Conservation (phyloP, 2,113 vertebrate species). For the Promerops cafer region DNA sequence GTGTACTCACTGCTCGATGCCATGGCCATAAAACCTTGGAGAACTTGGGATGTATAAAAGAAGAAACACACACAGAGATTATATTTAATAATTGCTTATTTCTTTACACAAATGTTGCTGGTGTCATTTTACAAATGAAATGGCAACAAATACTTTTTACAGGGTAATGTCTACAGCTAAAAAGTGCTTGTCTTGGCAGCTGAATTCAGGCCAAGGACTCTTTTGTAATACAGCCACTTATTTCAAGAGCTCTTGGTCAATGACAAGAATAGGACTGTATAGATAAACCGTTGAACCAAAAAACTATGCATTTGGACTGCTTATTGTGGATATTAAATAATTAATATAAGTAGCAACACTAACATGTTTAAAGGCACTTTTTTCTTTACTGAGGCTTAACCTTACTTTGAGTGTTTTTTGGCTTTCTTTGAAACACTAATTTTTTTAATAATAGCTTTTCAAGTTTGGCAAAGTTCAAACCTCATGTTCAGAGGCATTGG, state of each 20-base stretch:
- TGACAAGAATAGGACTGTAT: background rate
- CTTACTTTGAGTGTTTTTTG: background rate
- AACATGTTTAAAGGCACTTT: conserved; percentile 23
- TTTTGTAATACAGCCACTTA: background rate
- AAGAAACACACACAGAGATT: background rate
- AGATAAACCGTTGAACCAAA: background rate
- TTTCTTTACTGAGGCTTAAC: background rate
- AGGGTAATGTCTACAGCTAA: background rate
- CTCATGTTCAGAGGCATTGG: background rate
- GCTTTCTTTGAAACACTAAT: background rate
- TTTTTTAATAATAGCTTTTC: background rate
- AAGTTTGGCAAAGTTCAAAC: background rate
- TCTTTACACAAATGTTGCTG: conserved; percentile 31
- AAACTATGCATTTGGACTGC: background rate
- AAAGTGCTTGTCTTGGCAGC: background rate
- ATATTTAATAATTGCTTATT: conserved; percentile 16
- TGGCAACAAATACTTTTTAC: background rate
- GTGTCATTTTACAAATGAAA: conserved; percentile 29
- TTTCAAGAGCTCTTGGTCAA: background rate
- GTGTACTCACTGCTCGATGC: background rate
- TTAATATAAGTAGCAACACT: background rate
- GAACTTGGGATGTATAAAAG: background rate
- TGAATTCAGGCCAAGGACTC: background rate
- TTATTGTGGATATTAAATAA: background rate
- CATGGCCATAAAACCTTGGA: background rate